A percentile compares a stretch with the other conserved stretches of the same genome.
Evolutionary conservation across 2,797 vertebrate genomes (phyloP).

Genomic region (Sandelia bainsii): DNA sequence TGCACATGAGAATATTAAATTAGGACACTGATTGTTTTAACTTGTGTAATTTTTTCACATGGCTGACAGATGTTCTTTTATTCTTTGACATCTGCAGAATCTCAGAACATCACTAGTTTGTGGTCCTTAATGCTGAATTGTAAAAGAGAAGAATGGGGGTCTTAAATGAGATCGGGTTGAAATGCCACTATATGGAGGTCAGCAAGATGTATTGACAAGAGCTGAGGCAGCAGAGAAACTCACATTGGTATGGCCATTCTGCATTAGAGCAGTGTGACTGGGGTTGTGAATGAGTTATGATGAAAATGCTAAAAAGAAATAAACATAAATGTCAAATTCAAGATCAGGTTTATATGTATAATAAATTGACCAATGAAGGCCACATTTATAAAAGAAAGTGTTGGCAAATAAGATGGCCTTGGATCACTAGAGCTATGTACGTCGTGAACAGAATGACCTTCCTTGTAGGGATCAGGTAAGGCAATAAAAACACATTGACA

Average conservation of each 20-base stretch:
- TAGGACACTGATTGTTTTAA: background rate
- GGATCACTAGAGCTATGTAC: slow-evolving; percentile 36
- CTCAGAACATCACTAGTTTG: background rate
- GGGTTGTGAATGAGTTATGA: slow-evolving; percentile 13
- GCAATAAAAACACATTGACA: slow-evolving; percentile 25
- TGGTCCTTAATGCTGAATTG: slow-evolving; percentile 10
- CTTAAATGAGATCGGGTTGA: slow-evolving; percentile 50
- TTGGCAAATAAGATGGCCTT: slow-evolving; percentile 18
- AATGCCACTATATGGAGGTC: slow-evolving; percentile 42
- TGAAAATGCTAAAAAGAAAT: slow-evolving; percentile 6
- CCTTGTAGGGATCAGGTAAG: slow-evolving; percentile 39
- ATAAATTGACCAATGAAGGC: slow-evolving; percentile 25
- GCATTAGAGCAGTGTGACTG: slow-evolving; percentile 5
- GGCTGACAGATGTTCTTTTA: slow-evolving; percentile 2
- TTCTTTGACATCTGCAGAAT: background rate
- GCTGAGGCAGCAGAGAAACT: slow-evolving; percentile 30
- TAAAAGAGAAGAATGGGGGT: slow-evolving; percentile 43
- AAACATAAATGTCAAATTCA: slow-evolving; percentile 21
- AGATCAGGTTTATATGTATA: slow-evolving; percentile 22
- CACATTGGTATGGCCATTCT: slow-evolving; percentile 25
- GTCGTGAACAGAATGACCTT: slow-evolving; percentile 61
- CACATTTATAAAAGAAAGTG: slow-evolving; percentile 12
- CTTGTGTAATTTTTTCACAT: background rate
- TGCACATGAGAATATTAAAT: slow-evolving; percentile 32
- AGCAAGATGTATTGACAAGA: slow-evolving; percentile 50